phyloP scores from a whole-genome alignment of 2,797 vertebrate genomes.

The Nyctibius grandis region DNA sequence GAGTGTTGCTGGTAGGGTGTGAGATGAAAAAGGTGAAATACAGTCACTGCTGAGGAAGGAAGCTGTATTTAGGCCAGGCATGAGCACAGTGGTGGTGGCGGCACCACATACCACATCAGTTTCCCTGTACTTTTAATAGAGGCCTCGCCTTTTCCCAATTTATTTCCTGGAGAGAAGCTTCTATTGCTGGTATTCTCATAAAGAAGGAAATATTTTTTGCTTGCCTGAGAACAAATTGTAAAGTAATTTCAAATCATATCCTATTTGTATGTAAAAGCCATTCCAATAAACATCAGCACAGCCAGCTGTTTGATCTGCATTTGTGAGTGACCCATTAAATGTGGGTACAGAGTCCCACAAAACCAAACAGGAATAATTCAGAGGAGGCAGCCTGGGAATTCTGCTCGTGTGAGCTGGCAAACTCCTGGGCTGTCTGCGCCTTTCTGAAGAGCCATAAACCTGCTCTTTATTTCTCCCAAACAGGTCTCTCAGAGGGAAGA shows the following conservation, averaged over 20 bases:
- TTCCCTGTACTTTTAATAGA: neutral
- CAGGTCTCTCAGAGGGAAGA: neutral
- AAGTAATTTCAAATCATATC: neutral
- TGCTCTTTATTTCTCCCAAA: neutral
- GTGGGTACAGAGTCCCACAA: neutral
- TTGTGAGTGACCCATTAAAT: neutral
- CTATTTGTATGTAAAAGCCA: neutral
- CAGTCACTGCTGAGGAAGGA: neutral
- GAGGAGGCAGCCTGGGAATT: neutral
- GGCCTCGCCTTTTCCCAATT: neutral
- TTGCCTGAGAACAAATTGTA: neutral
- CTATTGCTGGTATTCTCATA: neutral
- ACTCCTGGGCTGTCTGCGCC: neutral
- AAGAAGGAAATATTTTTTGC: neutral
- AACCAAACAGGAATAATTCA: neutral
- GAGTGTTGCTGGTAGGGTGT: neutral
- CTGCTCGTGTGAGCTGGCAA: neutral
- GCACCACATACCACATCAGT: neutral
- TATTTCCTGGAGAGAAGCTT: conserved; percentile 3
- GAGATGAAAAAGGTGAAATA: neutral
- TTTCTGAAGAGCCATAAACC: neutral
- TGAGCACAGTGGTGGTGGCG: neutral
- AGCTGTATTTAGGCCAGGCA: neutral
- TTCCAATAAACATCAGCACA: neutral
- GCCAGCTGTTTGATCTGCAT: neutral